Conservation (phyloP, 1,140 invertebrate species). For the Tyrophagus putrescentiae region DNA sequence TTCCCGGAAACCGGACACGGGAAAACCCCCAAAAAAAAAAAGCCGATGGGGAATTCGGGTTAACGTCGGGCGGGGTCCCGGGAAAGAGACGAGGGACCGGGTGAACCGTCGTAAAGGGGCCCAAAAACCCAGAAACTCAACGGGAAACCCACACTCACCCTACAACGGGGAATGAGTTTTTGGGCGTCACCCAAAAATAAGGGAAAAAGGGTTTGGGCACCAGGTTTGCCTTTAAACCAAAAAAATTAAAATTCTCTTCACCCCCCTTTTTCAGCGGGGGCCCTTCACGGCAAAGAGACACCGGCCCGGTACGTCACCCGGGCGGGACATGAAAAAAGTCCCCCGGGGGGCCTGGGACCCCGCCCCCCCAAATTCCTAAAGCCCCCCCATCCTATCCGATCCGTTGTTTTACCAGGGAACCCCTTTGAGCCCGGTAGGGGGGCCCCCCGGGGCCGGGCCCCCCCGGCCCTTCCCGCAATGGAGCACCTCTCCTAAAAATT, state of each 20-base stretch:
- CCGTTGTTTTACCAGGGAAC: no score
- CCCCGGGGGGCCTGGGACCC: conserved; percentile 47
- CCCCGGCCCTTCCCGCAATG: conserved; percentile 66
- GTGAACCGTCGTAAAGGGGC: no score
- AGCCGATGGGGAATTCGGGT: conserved; percentile 53
- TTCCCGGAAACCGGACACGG: no score
- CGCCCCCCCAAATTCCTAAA: conserved; percentile 70
- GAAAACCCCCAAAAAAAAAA: no score
- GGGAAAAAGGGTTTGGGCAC: conserved; percentile 42
- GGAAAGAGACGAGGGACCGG: conserved; percentile 43
- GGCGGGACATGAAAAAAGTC: conserved; percentile 62
- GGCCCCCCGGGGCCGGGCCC: conserved; percentile 85
- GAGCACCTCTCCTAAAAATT: conserved; percentile 79
- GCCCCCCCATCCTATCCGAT: no score
- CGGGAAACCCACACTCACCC: no score
- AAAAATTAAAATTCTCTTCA: background rate
- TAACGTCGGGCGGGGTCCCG: conserved; percentile 73
- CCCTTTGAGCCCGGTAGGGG: conserved; percentile 61
- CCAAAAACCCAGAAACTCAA: no score
- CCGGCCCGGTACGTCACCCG: conserved; percentile 31
- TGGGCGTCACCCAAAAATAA: conserved; percentile 56
- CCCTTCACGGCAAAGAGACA: conserved; percentile 52
- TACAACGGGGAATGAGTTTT: conserved; percentile 57
- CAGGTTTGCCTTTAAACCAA: background rate
- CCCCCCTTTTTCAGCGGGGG: conserved; percentile 38